Conservation (phyloP, 2,888 invertebrate genomes). For the Clostera curtula region DNA sequence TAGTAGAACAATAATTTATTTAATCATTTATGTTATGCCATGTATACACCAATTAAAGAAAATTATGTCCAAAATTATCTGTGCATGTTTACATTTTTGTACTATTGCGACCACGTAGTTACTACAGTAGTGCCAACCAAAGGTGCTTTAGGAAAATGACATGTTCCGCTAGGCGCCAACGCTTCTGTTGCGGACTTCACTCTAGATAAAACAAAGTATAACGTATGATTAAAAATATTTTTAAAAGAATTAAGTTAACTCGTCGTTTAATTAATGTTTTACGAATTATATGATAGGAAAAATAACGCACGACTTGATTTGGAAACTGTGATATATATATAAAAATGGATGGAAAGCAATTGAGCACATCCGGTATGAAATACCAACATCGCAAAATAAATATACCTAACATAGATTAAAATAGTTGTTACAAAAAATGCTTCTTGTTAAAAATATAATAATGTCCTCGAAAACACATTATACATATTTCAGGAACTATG, state of each 20-base stretch:
- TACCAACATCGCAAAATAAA: background rate
- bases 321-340: too few species aligned
- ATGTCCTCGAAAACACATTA: too few species aligned
- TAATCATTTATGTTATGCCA: constrained; percentile 12
- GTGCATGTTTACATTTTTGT: constrained; percentile 70
- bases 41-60: constrained; percentile 22
- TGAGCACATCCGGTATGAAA: too few species aligned
- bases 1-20: constrained; percentile 11
- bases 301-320: too few species aligned
- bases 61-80: constrained; percentile 40
- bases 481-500: too few species aligned
- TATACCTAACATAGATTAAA: background rate
- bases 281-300: too few species aligned
- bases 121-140: constrained; percentile 53
- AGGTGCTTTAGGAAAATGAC: constrained; percentile 25
- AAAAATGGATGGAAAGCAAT: too few species aligned
- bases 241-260: constrained; percentile 3
- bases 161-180: constrained; percentile 68
- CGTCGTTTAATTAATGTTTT: too few species aligned
- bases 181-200: constrained; percentile 39
- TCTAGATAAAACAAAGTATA: constrained; percentile 6
- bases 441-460: too few species aligned
- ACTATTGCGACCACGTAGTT: constrained; percentile 69
- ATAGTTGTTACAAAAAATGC: too few species aligned
- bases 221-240: too few species aligned